Evolutionary conservation across 30 jellyfish, hydroid and myxozoan species (phyloP), one percentile per base, ranked within the genome.

Genomic region (Aurelia sp.): DNA sequence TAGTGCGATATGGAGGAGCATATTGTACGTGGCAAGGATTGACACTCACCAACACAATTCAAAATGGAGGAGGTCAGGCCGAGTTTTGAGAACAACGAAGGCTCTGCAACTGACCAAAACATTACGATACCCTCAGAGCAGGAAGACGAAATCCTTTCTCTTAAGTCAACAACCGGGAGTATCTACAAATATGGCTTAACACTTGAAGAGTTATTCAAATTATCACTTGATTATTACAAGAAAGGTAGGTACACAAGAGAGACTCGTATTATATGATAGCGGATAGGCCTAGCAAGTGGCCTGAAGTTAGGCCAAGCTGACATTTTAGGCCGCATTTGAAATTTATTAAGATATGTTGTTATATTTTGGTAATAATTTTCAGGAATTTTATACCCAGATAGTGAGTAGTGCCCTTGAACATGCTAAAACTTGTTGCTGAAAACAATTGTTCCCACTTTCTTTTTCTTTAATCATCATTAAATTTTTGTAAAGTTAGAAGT

Each of bases 181-280:
- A 40, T 40, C 6, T 80, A 59, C 80, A 80, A 79, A 72, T 89
- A 50, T 74, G 97, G 97, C 19, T 77, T 92, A 13, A 81, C 92
- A 51, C 84, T 92, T 50, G 89, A 87, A 40, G 98, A 92, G 24
- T 85, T 80, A 19, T 92, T 87, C 89, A 87, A 87, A 24, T 50
- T 87, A 48, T 87, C 97, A 41, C 65, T 92, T 31, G 90, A 74
- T 50, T 92, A 79, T 76, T 92, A 92, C 86, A 87, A 81, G 63
- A 92, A 92, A 92, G 98, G 98, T 92, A 74, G 9, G 50, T 35
- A 35, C n/a, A n/a, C n/a, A n/a, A n/a, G n/a, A n/a, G n/a, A n/a
- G n/a, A n/a, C n/a, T n/a, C n/a, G n/a, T n/a, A n/a, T n/a, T n/a
- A n/a, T n/a, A n/a, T n/a, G n/a, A n/a, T n/a, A n/a, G n/a, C n/a